A percentile compares a stretch with the other conserved stretches of the same genome.
These are phyloP conservation scores for Phrynocephalus forsythii DNA, from an alignment of 2,797 vertebrate species.

Conservation along the genomic window DNA sequence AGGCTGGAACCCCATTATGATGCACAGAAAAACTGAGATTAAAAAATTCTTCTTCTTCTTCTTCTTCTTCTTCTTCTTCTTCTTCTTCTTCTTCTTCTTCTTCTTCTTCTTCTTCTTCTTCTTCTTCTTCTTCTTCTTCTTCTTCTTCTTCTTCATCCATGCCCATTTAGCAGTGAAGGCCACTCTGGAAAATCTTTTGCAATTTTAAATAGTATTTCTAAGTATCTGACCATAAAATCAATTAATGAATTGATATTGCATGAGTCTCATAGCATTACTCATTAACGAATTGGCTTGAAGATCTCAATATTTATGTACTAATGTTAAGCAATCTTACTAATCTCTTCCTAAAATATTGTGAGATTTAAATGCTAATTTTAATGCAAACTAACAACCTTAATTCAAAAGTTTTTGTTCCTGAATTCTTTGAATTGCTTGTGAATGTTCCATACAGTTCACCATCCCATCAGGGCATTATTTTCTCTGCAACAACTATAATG, in stretches of 20 bases:
- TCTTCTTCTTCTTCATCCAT: no score
- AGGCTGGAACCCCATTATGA: not conserved
- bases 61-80: no score
- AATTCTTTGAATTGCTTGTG: not conserved
- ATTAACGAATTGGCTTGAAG: not conserved
- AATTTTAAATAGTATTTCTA: not conserved
- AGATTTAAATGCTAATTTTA: not conserved
- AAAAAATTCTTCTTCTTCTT: not conserved
- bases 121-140: no score
- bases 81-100: no score
- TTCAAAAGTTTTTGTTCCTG: not conserved
- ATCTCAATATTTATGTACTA: not conserved
- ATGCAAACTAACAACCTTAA: not conserved
- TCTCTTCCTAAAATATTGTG: not conserved
- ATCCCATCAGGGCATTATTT: not conserved
- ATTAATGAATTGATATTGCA: not conserved
- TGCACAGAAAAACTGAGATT: no score
- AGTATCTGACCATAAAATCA: not conserved
- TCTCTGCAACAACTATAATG: not conserved
- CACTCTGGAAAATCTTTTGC: not conserved
- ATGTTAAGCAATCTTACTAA: not conserved
- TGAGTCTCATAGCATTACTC: not conserved
- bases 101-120: no score
- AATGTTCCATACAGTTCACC: not conserved
- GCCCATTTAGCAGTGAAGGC: no score